Percentiles rank a stretch among this genome's conserved stretches.
phyloP scores from a whole-genome alignment of 2,888 invertebrate species.

The Lochmaea crataegi region DNA sequence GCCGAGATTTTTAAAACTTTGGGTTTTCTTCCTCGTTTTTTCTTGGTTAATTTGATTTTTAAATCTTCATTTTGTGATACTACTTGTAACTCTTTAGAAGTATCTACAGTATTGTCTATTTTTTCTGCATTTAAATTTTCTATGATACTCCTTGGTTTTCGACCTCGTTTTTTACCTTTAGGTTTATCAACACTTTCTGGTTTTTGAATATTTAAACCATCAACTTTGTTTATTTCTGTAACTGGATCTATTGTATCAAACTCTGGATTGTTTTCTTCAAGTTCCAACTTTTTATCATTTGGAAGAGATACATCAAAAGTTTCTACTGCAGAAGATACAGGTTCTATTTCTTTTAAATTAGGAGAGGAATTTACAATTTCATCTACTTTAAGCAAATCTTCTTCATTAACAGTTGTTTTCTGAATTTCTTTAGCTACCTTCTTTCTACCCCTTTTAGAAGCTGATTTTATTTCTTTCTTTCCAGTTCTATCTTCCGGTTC shows the following conservation, averaged over 20 bases:
- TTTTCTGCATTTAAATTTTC: not conserved
- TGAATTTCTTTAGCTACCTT: not conserved
- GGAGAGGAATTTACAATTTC: too few species aligned
- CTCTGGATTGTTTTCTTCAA: too few species aligned
- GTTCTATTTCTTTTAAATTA: too few species aligned
- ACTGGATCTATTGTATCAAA: not conserved
- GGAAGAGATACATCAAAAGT: not conserved
- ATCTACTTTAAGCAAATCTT: too few species aligned
- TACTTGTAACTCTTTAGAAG: not conserved
- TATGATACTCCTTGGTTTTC: not conserved
- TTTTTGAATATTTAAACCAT: not conserved
- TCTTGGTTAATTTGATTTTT: not conserved
- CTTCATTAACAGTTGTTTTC: too few species aligned
- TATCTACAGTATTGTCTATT: not conserved
- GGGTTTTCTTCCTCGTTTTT: not conserved
- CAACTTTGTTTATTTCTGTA: not conserved
- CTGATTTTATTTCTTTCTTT: not conserved
- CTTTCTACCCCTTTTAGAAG: not conserved
- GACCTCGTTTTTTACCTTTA: slow-evolving; percentile 1
- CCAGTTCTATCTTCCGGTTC: not conserved
- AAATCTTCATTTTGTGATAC: not conserved
- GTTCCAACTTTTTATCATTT: not conserved
- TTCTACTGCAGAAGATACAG: too few species aligned
- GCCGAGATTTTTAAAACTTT: too few species aligned
- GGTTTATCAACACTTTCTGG: not conserved